Conservation (phyloP, 1,140 invertebrate genomes). For the Batillaria attramentaria region DNA sequence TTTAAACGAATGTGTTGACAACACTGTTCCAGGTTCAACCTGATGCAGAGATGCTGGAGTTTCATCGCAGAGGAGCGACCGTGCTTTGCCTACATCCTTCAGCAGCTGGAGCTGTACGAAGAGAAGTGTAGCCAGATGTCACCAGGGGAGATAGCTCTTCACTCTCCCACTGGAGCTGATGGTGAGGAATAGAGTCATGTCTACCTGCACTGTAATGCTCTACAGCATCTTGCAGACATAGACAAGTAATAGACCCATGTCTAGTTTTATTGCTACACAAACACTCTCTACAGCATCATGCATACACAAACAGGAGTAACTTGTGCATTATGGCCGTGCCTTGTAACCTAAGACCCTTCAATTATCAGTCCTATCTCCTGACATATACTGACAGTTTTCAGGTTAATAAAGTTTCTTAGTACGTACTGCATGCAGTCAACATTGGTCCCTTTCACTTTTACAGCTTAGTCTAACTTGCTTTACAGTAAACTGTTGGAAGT, state of each 20-base stretch:
- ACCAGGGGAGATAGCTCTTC: conserved; percentile 34
- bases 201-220: not conserved
- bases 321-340: too few relatives aligned
- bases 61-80: conserved; percentile 60
- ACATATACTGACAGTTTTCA: too few relatives aligned
- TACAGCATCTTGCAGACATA: not conserved
- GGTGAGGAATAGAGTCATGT: conserved; percentile 31
- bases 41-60: conserved; percentile 66
- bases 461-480: too few relatives aligned
- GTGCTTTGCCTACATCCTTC: conserved; percentile 54
- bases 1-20: too few relatives aligned
- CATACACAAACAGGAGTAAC: not conserved
- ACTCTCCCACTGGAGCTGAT: conserved; percentile 41
- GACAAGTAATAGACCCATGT: not conserved
- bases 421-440: too few relatives aligned
- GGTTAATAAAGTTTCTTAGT: too few relatives aligned
- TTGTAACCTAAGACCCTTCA: too few relatives aligned
- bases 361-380: too few relatives aligned
- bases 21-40: conserved; percentile 54
- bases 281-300: not conserved
- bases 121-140: conserved; percentile 59
- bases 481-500: too few relatives aligned
- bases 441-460: too few relatives aligned
- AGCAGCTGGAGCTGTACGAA: conserved; percentile 58
- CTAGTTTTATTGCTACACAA: not conserved